A percentile compares a stretch with the other conserved stretches of the same genome.
Conservation (phyloP, 2,797 vertebrate species). For the Rhabdophis nuchalis region DNA sequence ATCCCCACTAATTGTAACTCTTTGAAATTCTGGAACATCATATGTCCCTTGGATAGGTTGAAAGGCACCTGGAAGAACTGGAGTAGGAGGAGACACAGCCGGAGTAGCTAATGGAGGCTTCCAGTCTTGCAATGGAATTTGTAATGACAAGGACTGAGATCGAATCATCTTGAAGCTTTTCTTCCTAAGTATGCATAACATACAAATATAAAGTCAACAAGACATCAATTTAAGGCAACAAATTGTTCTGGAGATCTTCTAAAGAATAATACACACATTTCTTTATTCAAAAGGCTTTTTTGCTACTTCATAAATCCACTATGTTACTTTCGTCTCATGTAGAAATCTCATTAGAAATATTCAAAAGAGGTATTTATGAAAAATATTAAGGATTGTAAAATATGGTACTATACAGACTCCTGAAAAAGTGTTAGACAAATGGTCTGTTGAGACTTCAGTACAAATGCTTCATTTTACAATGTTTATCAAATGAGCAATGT, state of each 20-base stretch:
- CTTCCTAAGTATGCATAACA: conserved; percentile 76
- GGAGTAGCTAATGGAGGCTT: conserved; percentile 59
- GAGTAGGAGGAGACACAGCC: conserved; percentile 58
- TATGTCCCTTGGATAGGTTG: conserved; percentile 61
- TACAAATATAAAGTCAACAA: conserved; percentile 16
- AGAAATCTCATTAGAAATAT: neutral
- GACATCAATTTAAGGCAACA: neutral
- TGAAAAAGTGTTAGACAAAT: neutral
- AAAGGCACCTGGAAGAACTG: conserved; percentile 56
- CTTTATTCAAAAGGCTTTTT: neutral
- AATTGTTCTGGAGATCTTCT: neutral
- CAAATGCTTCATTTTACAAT: neutral
- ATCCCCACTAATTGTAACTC: conserved; percentile 93
- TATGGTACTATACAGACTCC: too few species aligned
- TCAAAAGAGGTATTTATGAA: neutral
- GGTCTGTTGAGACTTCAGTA: too few species aligned
- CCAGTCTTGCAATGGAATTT: conserved; percentile 82
- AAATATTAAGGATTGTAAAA: neutral
- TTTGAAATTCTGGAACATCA: conserved; percentile 85
- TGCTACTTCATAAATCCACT: neutral
- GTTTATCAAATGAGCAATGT: neutral
- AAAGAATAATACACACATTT: neutral
- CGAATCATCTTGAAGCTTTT: conserved; percentile 91
- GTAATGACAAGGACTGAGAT: conserved; percentile 86
- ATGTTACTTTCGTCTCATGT: neutral